Evolutionary conservation across 2,888 invertebrate species (phyloP), one percentile per base, ranked within the genome.

Genomic region (Scaeva pyrastri): DNA sequence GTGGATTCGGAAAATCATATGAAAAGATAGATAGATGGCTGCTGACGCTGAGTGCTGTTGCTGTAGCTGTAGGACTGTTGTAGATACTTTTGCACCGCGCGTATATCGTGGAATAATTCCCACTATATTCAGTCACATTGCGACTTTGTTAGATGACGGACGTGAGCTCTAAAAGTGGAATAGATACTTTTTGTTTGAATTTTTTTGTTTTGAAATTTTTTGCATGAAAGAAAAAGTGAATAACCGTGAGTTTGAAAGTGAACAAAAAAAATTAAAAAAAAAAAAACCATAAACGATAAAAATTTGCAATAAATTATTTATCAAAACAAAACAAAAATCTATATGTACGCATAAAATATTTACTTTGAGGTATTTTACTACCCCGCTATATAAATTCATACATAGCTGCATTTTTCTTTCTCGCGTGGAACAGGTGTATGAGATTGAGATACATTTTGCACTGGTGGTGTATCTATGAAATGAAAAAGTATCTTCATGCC

Each of bases 141-240:
- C 88, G 89, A 90, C 90, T 88, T 89, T 89, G 88, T 88, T 89
- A 75, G 88, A 85, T 88, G 89, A 88, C 90, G 90, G 91, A 90
- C 89, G 90, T 90, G 88, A 71, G 74, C 62, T 88, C 55, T 87
- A 84, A 52, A 76, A 71, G 1, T 73, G 80, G 86, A 87, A 64
- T 85, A 81, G 88, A 80, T 73, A 73, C 43, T 60, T 60, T 52
- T 72, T 16, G 71, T n/a, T n/a, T n/a, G n/a, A n/a, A 55, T 66
- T 82, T 74, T 72, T 82, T 77, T 85, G 66, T 66, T 56, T 75
- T 70, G 12, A 16, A 16, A 58, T 14, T 41, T 58, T 43, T 6
- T 26, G 10, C 21, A 31, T 11, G 10, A 10, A 55, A 31, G 2
- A 50, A 50, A 48, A 45, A 50, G 48, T 50, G 50, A 26, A 26